Conservation (phyloP, 2,888 invertebrate species). For the Parelbella ahira region DNA sequence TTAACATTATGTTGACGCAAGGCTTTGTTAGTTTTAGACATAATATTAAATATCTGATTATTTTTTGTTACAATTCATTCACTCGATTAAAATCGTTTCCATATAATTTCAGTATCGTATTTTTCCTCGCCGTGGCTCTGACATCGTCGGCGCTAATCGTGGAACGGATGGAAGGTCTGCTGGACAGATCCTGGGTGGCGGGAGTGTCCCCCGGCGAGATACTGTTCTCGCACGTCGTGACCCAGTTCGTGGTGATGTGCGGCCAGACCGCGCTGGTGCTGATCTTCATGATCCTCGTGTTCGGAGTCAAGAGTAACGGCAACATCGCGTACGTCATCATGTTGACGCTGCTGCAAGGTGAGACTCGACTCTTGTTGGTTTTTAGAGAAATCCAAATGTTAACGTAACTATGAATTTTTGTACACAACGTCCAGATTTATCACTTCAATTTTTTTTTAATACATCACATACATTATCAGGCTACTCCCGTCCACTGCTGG, state of each 20-base stretch:
- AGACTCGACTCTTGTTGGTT: too few relatives aligned
- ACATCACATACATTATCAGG: too few relatives aligned
- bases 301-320: conserved; percentile 94
- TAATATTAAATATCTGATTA: too few relatives aligned
- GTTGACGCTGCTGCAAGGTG: conserved; percentile 91
- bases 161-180: conserved; percentile 93
- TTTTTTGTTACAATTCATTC: too few relatives aligned
- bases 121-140: conserved; percentile 96
- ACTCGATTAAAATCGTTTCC: too few relatives aligned
- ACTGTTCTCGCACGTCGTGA: conserved; percentile 94
- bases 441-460: too few relatives aligned
- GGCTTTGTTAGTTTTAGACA: too few relatives aligned
- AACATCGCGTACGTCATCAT: conserved; percentile 91
- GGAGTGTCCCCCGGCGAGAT: conserved; percentile 96
- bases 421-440: too few relatives aligned
- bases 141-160: conserved; percentile 95
- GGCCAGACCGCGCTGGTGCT: conserved; percentile 95
- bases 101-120: conserved; percentile 97
- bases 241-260: conserved; percentile 97
- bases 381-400: too few relatives aligned
- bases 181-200: conserved; percentile 96
- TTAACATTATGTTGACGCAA: too few relatives aligned
- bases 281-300: conserved; percentile 94
- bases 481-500: too few relatives aligned
- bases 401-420: too few relatives aligned